A percentile compares a stretch with the other conserved stretches of the same genome.
phyloP scores from a whole-genome alignment of 2,888 invertebrate species.

The Boloria euphrosyne region DNA sequence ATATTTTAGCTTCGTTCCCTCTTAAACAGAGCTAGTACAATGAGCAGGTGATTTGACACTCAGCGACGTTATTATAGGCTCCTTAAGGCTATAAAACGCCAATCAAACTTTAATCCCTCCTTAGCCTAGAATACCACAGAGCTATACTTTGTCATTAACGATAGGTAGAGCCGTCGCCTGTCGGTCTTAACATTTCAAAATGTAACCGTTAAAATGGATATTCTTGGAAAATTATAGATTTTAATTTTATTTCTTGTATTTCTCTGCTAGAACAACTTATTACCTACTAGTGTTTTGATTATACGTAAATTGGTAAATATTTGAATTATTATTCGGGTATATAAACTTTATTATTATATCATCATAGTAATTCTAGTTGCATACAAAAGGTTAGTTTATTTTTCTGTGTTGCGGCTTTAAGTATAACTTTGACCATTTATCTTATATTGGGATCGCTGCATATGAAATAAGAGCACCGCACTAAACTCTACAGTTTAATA shows the following conservation, averaged over 20 bases:
- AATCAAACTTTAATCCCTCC: slow-evolving; percentile 20
- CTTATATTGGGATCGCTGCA: too few relatives aligned
- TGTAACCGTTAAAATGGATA: slow-evolving; percentile 19
- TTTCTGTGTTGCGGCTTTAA: too few relatives aligned
- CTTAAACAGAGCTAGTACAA: neutral
- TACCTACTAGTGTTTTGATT: too few relatives aligned
- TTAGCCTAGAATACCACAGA: slow-evolving; percentile 17
- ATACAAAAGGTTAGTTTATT: too few relatives aligned
- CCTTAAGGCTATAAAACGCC: slow-evolving; percentile 18
- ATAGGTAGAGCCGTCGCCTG: slow-evolving; percentile 16
- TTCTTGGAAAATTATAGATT: slow-evolving; percentile 15
- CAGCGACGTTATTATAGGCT: slow-evolving; percentile 14
- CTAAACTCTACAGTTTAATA: too few relatives aligned
- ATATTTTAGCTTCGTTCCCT: neutral
- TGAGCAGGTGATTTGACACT: slow-evolving; percentile 14
- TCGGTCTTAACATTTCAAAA: slow-evolving; percentile 16
- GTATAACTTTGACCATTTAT: too few relatives aligned
- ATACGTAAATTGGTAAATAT: too few relatives aligned
- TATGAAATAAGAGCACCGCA: too few relatives aligned
- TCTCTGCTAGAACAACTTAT: neutral
- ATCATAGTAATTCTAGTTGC: too few relatives aligned
- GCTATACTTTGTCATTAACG: slow-evolving; percentile 19
- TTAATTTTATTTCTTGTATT: slow-evolving; percentile 17
- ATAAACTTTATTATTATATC: too few relatives aligned
- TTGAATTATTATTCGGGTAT: too few relatives aligned